A percentile compares a stretch with the other conserved stretches of the same genome.
Conservation (phyloP, 2,888 invertebrate genomes). For the Heliconius hortense region DNA sequence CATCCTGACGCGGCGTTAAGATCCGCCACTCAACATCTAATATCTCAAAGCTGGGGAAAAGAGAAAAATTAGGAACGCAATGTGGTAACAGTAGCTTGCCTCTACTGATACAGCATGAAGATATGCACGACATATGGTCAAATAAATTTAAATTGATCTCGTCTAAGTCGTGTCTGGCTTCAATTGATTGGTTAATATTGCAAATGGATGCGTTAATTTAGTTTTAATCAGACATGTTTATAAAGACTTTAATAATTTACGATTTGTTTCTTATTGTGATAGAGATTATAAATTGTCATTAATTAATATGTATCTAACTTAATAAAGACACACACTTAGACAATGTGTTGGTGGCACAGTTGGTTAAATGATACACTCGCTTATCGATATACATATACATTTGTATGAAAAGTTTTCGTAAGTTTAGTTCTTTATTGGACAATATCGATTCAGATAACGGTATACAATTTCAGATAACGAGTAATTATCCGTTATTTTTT, state of each 20-base stretch:
- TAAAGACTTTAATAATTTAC: constrained; percentile 28
- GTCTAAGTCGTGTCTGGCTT: constrained; percentile 19
- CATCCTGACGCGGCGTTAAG: not conserved
- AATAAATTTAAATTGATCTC: constrained; percentile 30
- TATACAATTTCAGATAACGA: too few species aligned
- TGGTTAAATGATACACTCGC: not conserved
- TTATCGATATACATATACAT: too few species aligned
- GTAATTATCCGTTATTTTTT: too few species aligned
- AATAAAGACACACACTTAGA: not conserved
- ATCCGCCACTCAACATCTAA: not conserved
- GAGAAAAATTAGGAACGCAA: not conserved
- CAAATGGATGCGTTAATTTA: constrained; percentile 25
- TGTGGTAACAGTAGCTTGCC: not conserved
- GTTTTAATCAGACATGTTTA: constrained; percentile 27
- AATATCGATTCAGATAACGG: too few species aligned
- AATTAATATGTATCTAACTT: constrained; percentile 6
- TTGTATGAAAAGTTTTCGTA: not conserved
- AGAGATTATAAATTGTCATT: constrained; percentile 7
- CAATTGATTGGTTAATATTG: constrained; percentile 37
- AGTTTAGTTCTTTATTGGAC: too few species aligned
- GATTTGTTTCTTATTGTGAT: constrained; percentile 10
- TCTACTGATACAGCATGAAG: not conserved
- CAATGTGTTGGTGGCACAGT: not conserved
- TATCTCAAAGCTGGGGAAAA: not conserved
- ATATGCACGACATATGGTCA: constrained; percentile 26